Evolutionary conservation across 2,113 vertebrate species (phyloP).

Genomic region (Pituophis catenifer): DNA sequence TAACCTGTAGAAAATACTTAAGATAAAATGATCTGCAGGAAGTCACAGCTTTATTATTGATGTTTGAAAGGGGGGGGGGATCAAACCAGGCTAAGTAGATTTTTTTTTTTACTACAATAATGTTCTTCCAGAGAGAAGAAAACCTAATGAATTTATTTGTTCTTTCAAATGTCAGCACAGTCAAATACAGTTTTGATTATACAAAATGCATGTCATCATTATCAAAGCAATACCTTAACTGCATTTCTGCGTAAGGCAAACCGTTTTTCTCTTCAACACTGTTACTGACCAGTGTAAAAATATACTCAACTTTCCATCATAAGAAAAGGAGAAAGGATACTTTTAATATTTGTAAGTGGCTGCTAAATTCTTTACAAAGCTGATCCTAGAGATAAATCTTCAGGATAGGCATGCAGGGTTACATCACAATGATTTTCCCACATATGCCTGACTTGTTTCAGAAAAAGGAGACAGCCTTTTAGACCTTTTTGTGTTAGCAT

Average conservation of each 20-base stretch:
- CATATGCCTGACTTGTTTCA: not conserved
- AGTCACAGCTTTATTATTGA: not conserved
- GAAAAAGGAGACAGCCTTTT: not conserved
- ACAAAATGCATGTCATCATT: not conserved
- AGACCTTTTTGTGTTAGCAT: conserved; percentile 1
- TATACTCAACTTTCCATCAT: not conserved
- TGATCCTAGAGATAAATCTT: not conserved
- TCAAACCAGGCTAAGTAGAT: not conserved
- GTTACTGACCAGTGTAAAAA: not conserved
- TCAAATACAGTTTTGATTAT: not conserved
- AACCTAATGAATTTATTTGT: not conserved
- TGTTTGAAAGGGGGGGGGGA: not conserved
- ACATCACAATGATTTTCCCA: conserved; percentile 5
- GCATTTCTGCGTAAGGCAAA: not conserved
- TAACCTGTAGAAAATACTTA: not conserved
- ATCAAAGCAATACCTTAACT: not conserved
- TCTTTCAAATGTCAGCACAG: not conserved
- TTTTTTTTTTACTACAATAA: not conserved
- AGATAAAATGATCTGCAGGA: not conserved
- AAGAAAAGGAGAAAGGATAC: not conserved
- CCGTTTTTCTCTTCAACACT: not conserved
- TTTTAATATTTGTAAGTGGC: conserved; percentile 19
- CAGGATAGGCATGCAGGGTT: not conserved
- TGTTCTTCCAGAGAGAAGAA: not conserved
- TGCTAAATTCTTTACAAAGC: not conserved